Base-by-base conservation (phyloP, 2,797 vertebrate species). In the Parotocinclus haroldoi region DNA sequence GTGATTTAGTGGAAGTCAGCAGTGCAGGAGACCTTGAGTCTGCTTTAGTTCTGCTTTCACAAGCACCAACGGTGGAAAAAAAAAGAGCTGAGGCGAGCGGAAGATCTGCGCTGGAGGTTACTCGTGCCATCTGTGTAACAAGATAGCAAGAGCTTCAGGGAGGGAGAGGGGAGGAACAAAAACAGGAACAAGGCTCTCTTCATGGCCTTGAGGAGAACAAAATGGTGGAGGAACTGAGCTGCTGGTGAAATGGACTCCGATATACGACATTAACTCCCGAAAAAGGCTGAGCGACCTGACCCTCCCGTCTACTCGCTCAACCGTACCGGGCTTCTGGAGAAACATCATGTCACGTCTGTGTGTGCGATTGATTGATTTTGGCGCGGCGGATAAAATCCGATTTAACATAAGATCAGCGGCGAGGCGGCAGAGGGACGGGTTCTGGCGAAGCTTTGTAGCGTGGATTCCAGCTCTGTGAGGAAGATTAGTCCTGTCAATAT, bases 211-310 rank as follows among this genome's bases (percentile, higher is more conserved):
- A 89, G 87, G 85, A 89, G 84, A 85, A 88, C 86, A 89, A 91
- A 90, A 90, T 92, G 91, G 90, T 86, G 89, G 89, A 66, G 84
- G 74, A 64, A 73, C 85, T 85, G 81, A 84, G 84, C 81, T 76
- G 84, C 69, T 82, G 85, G 83, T 86, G 84, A 80, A 83, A 86
- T 84, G 86, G 92, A 93, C 95, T 68, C 67, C 58, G 95, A 96
- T 93, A 92, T 91, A 93, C 93, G 88, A 96, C 45, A 94, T 96
- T 94, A 93, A 96, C 27, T 93, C 94, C 93, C 93, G 93, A 92
- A 91, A 91, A 90, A 11, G 14, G 48, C 13, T 50, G 48, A 50
- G 27, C 27, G 27, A 27, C 27, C 27, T 5, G 27, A 27, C 27
- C 5, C 27, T 27, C 27, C 27, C 27, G 27, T 27, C 27, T 2